Conservation (phyloP, 1,140 invertebrate genomes). For the Papilio dardanus region DNA sequence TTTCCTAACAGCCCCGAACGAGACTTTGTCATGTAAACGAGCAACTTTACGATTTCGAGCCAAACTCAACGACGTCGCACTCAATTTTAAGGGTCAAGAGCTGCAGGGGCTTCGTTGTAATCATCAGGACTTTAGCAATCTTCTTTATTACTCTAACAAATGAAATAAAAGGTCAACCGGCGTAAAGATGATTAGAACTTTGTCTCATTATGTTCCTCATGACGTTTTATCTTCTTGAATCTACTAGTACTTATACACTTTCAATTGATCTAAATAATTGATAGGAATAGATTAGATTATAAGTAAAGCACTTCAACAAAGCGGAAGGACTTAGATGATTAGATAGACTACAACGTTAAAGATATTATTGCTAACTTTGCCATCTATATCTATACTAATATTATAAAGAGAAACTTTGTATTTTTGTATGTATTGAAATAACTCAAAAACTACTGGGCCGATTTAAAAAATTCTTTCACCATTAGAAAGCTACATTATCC, state of each 20-base stretch:
- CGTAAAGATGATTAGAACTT: slow-evolving; percentile 7
- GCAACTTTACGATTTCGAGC: slow-evolving; percentile 52
- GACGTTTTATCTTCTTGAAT: background rate
- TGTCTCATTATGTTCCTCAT: background rate
- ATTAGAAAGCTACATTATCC: too few relatives aligned
- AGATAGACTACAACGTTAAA: too few relatives aligned
- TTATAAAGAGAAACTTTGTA: too few relatives aligned
- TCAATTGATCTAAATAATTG: too few relatives aligned
- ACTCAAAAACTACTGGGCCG: too few relatives aligned
- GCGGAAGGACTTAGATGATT: too few relatives aligned
- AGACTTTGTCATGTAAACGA: slow-evolving; percentile 75
- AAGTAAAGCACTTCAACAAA: too few relatives aligned
- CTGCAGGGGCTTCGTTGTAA: slow-evolving; percentile 51
- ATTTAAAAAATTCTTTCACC: too few relatives aligned
- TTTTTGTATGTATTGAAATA: too few relatives aligned
- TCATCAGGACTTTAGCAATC: slow-evolving; percentile 45
- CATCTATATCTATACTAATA: too few relatives aligned
- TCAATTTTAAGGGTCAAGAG: slow-evolving; percentile 52
- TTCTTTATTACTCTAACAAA: slow-evolving; percentile 28
- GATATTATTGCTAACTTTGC: too few relatives aligned
- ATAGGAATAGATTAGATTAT: too few relatives aligned
- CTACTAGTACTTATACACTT: background rate
- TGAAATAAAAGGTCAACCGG: slow-evolving; percentile 28
- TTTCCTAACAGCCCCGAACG: slow-evolving; percentile 55
- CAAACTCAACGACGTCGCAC: slow-evolving; percentile 46